Conservation (phyloP, 2,888 invertebrate genomes). For the Yponomeuta malinellus region DNA sequence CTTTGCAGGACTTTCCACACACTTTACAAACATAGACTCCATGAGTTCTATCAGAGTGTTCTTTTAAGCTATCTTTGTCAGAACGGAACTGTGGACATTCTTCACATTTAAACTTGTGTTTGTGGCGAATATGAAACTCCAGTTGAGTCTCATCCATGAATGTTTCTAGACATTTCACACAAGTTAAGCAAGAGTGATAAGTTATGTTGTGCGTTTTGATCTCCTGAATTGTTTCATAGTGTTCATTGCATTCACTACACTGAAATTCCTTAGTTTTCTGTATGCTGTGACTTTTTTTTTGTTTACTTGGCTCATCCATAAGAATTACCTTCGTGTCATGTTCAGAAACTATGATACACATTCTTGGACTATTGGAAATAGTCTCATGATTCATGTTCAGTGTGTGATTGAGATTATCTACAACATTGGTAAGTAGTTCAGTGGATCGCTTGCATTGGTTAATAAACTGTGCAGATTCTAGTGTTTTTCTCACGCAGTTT, state of each 20-base stretch:
- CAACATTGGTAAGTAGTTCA: conserved; percentile 36
- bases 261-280: conserved; percentile 23
- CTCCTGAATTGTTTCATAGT: conserved; percentile 32
- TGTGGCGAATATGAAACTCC: conserved; percentile 31
- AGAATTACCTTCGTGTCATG: conserved; percentile 38
- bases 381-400: conserved; percentile 34
- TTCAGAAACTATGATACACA: conserved; percentile 44
- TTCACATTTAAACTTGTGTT: conserved; percentile 38
- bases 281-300: conserved; percentile 18
- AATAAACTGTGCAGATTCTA: conserved; percentile 41
- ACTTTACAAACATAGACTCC: conserved; percentile 45
- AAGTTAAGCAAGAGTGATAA: conserved; percentile 38
- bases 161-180: conserved; percentile 44
- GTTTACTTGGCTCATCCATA: conserved; percentile 30
- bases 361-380: conserved; percentile 29
- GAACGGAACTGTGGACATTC: conserved; percentile 38
- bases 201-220: conserved; percentile 39
- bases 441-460: conserved; percentile 38
- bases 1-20: conserved; percentile 53
- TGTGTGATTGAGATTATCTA: conserved; percentile 39
- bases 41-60: conserved; percentile 42
- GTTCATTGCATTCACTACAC: conserved; percentile 38
- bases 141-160: conserved; percentile 30
- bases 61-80: conserved; percentile 38
- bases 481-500: conserved; percentile 41